These are phyloP conservation scores for Octopus bimaculoides DNA, from an alignment of 1,140 invertebrate species.

Conservation along the genomic window DNA sequence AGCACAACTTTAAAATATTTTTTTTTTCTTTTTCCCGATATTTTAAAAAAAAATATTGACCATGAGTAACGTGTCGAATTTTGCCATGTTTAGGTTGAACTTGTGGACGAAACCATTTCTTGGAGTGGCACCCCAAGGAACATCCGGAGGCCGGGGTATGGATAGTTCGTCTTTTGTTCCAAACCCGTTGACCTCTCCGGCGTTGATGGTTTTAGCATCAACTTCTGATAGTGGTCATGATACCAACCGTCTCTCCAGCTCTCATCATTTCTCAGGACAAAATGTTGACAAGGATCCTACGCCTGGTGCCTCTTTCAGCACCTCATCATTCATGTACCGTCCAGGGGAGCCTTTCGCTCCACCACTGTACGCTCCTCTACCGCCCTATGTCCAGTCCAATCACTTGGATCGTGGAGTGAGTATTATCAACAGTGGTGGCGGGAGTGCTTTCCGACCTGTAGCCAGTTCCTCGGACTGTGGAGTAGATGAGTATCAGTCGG, in stretches of 20 bases:
- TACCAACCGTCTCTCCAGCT: constrained; percentile 45
- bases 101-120: constrained; percentile 54
- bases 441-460: constrained; percentile 48
- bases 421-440: constrained; percentile 38
- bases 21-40: not conserved
- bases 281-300: constrained; percentile 41
- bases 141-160: constrained; percentile 54
- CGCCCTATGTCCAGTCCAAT: constrained; percentile 40
- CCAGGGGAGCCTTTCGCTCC: constrained; percentile 47
- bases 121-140: constrained; percentile 28
- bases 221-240: constrained; percentile 72
- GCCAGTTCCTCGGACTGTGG: constrained; percentile 26
- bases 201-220: constrained; percentile 75
- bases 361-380: constrained; percentile 45
- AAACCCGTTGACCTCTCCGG: constrained; percentile 73
- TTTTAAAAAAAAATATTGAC: not conserved
- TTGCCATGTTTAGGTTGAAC: constrained; percentile 54
- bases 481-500: constrained; percentile 46
- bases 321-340: constrained; percentile 44
- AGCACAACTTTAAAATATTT: no score
- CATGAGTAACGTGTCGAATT: constrained; percentile 35
- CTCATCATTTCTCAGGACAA: constrained; percentile 38
- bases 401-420: constrained; percentile 34
- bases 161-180: constrained; percentile 70
- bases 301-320: constrained; percentile 33